These are phyloP conservation scores for Macrosteles quadrilineatus DNA, from an alignment of 1,140 invertebrate species.

Conservation along the genomic window DNA sequence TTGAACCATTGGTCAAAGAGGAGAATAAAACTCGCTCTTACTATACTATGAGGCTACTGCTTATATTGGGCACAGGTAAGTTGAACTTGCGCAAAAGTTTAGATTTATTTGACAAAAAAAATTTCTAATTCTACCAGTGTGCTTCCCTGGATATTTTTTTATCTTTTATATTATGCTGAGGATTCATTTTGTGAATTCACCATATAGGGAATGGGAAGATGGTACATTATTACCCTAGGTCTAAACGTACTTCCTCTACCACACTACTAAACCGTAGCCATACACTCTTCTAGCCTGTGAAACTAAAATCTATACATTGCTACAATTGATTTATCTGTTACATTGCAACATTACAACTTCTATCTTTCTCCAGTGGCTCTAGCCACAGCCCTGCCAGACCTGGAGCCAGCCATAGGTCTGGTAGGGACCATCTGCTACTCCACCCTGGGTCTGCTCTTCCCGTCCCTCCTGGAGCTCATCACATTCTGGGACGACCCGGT, in stretches of 20 bases:
- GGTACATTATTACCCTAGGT: too few relatives aligned
- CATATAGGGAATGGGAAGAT: too few relatives aligned
- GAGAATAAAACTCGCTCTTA: conserved; percentile 64
- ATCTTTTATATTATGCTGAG: too few relatives aligned
- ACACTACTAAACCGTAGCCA: too few relatives aligned
- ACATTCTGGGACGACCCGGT: conserved; percentile 49
- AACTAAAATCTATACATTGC: too few relatives aligned
- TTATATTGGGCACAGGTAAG: conserved; percentile 57
- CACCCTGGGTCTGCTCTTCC: conserved; percentile 77
- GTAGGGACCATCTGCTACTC: conserved; percentile 79
- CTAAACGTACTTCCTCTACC: too few relatives aligned
- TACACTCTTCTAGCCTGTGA: too few relatives aligned
- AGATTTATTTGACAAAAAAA: too few relatives aligned
- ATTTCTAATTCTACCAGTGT: background rate
- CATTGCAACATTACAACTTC: too few relatives aligned
- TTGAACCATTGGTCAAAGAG: conserved; percentile 48
- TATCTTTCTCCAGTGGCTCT: conserved; percentile 68
- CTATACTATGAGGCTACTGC: conserved; percentile 60
- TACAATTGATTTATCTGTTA: too few relatives aligned
- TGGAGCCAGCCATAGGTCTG: conserved; percentile 81
- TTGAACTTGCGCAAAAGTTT: background rate
- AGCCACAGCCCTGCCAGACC: conserved; percentile 72
- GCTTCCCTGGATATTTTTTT: too few relatives aligned
- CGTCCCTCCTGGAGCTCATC: conserved; percentile 75
- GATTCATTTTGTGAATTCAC: too few relatives aligned